These are phyloP conservation scores for Tipula vernalis DNA, from an alignment of 2,888 invertebrate genomes.

Conservation along the genomic window DNA sequence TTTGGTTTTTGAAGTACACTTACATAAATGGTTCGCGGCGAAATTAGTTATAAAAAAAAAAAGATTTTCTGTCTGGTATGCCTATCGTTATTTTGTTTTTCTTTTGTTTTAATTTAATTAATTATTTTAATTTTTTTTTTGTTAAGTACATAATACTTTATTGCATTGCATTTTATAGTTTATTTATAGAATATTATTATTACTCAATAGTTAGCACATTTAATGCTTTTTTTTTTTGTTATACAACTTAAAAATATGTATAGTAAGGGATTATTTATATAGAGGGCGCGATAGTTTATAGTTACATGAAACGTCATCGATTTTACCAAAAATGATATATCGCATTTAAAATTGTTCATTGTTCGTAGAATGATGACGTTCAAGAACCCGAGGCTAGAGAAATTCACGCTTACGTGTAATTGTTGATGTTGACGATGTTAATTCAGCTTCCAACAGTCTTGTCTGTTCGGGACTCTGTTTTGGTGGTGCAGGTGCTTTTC, in stretches of 20 bases:
- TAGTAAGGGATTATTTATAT: neutral
- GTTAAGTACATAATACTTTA: neutral
- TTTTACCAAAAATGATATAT: neutral
- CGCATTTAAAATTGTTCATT: neutral
- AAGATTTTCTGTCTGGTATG: neutral
- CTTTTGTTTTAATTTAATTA: neutral
- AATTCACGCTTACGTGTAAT: conserved; percentile 28
- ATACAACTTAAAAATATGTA: neutral
- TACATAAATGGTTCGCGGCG: neutral
- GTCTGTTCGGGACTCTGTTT: conserved; percentile 29
- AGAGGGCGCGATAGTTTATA: neutral
- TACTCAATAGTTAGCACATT: neutral
- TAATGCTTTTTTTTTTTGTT: neutral
- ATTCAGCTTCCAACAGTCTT: conserved; percentile 27
- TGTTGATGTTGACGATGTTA: conserved; percentile 16
- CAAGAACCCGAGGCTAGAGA: conserved; percentile 36
- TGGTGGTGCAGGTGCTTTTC: conserved; percentile 43
- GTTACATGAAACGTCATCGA: neutral
- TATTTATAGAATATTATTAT: neutral
- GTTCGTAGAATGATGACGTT: conserved; percentile 24
- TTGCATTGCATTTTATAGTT: neutral
- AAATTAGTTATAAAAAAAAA: neutral
- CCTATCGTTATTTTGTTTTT: neutral
- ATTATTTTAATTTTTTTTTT: neutral
- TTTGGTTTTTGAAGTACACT: neutral